Percentiles rank a stretch among this genome's conserved stretches.
These are phyloP conservation scores for Eulimnadia texana DNA, from an alignment of 1,140 invertebrate species.

Conservation along the genomic window DNA sequence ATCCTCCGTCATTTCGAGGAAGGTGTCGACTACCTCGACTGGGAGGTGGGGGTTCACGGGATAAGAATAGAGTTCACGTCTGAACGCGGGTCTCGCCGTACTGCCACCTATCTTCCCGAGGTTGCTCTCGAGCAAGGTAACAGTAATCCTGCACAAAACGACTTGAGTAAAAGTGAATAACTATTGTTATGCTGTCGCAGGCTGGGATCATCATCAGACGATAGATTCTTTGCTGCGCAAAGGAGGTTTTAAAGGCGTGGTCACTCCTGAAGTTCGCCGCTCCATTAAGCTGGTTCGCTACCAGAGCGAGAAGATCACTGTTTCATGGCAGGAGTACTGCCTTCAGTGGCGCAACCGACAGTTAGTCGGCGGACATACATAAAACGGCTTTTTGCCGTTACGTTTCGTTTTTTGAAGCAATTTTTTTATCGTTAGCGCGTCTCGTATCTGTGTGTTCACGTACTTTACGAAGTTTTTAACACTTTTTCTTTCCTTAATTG, in stretches of 20 bases:
- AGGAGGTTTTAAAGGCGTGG: slow-evolving; percentile 84
- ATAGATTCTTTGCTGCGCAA: slow-evolving; percentile 94
- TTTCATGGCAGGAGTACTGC: slow-evolving; percentile 68
- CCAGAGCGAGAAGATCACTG: slow-evolving; percentile 72
- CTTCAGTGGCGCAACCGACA: slow-evolving; percentile 22
- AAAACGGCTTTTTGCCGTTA: too few relatives aligned
- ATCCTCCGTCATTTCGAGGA: slow-evolving; percentile 93
- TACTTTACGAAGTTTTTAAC: too few relatives aligned
- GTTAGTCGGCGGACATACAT: too few relatives aligned
- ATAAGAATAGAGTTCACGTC: slow-evolving; percentile 95
- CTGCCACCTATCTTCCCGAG: slow-evolving; percentile 94
- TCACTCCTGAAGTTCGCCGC: slow-evolving; percentile 72
- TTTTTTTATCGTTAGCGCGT: too few relatives aligned
- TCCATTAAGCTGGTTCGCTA: slow-evolving; percentile 88
- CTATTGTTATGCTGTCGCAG: slow-evolving; percentile 31
- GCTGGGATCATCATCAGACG: slow-evolving; percentile 93
- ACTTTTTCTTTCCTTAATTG: too few relatives aligned
- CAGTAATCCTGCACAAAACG: background rate
- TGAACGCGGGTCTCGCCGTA: slow-evolving; percentile 86
- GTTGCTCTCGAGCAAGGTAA: slow-evolving; percentile 93
- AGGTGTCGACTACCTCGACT: slow-evolving; percentile 85
- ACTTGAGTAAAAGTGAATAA: background rate
- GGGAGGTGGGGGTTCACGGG: slow-evolving; percentile 95
- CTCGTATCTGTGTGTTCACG: too few relatives aligned
- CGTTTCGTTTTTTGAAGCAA: too few relatives aligned